Conservation (phyloP, 64 coral and sea anemone species). For the Pocillopora verrucosa region DNA sequence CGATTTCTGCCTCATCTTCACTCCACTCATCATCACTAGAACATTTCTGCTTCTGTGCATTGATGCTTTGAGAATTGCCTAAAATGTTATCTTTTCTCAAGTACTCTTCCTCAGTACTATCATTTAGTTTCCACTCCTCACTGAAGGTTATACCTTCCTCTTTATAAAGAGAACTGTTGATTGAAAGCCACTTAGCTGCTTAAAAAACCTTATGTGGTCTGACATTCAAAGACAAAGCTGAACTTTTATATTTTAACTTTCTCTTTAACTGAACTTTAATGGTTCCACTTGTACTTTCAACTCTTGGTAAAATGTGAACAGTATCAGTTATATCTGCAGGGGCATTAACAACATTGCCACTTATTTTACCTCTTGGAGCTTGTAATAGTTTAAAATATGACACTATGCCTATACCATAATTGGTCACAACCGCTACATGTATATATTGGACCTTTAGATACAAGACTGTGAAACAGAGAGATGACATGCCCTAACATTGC, state of each 20-base stretch:
- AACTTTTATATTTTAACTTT: slow-evolving; percentile 6
- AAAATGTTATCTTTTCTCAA: not conserved
- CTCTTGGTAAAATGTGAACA: not conserved
- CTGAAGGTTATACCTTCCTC: not conserved
- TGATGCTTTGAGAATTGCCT: not conserved
- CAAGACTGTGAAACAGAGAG: slow-evolving; percentile 2
- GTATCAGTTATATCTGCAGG: slow-evolving; percentile 11
- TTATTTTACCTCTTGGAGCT: slow-evolving; percentile 18
- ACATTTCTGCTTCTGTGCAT: not conserved
- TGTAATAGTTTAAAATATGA: slow-evolving; percentile 18
- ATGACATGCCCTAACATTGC: not conserved
- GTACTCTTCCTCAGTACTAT: not conserved
- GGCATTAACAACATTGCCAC: slow-evolving; percentile 22
- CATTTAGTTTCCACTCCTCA: not conserved
- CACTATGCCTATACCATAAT: slow-evolving; percentile 1
- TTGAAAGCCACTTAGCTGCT: not conserved
- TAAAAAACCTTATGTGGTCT: not conserved
- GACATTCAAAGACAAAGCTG: not conserved
- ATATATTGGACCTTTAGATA: slow-evolving; percentile 1
- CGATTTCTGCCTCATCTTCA: too few species aligned
- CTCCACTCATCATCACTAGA: too few species aligned
- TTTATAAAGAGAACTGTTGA: not conserved
- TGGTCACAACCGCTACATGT: slow-evolving; percentile 15
- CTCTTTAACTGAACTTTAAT: slow-evolving; percentile 15
- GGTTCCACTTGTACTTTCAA: not conserved